Conservation (phyloP, 2,888 invertebrate genomes). For the Baccha elongata region DNA sequence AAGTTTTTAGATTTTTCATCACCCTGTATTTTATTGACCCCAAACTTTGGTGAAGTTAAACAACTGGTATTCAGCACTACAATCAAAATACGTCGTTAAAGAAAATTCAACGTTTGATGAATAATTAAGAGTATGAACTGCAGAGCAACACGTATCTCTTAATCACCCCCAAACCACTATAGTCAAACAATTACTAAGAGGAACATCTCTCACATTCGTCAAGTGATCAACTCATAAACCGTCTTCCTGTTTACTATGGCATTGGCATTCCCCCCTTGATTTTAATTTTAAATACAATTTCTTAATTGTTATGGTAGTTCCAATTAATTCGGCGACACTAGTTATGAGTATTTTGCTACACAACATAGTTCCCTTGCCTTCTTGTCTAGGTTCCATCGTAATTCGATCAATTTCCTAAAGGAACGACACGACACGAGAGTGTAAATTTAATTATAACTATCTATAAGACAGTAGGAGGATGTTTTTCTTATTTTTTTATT, state of each 20-base stretch:
- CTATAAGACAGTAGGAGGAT: conserved; percentile 5
- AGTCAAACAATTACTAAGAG: conserved; percentile 7
- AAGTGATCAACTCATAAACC: conserved; percentile 6
- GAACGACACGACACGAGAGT: conserved; percentile 20
- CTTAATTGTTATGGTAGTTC: conserved; percentile 43
- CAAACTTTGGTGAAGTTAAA: too few relatives aligned
- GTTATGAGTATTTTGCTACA: conserved; percentile 28
- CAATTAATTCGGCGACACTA: conserved; percentile 51
- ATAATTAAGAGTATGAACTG: background rate
- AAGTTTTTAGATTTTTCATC: too few relatives aligned
- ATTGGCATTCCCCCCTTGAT: conserved; percentile 17
- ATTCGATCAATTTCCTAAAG: background rate
- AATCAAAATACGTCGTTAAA: background rate
- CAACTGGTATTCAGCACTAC: too few relatives aligned
- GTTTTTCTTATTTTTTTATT: conserved; percentile 16
- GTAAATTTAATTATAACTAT: conserved; percentile 36
- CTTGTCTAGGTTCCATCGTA: background rate
- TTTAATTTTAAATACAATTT: conserved; percentile 42
- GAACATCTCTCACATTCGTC: too few relatives aligned
- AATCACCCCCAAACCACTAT: conserved; percentile 2
- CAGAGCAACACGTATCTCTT: conserved; percentile 1
- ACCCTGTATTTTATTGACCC: too few relatives aligned
- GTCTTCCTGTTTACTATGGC: conserved; percentile 3
- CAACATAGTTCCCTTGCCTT: background rate
- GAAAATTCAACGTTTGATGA: background rate